These are phyloP conservation scores for Cactoblastis cactorum DNA, from an alignment of 2,888 invertebrate genomes.

Conservation along the genomic window DNA sequence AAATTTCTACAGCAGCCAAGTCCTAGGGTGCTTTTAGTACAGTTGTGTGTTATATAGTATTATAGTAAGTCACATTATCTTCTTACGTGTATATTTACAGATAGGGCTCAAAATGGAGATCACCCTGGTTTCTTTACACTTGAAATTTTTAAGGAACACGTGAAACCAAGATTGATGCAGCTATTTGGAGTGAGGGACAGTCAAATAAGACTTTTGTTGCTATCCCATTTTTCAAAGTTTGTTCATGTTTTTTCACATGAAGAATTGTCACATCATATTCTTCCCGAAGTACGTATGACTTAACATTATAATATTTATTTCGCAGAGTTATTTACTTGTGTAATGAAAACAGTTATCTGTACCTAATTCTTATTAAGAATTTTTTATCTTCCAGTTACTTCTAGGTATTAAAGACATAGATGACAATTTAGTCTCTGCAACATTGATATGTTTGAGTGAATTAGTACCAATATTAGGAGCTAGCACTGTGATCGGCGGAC, in stretches of 20 bases:
- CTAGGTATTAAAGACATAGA: slow-evolving; percentile 93
- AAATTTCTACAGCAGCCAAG: too few relatives aligned
- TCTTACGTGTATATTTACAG: slow-evolving; percentile 40
- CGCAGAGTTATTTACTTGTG: too few relatives aligned
- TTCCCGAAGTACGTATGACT: slow-evolving; percentile 85
- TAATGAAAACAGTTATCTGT: too few relatives aligned
- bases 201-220: slow-evolving; percentile 85
- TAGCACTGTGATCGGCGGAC: slow-evolving; percentile 90
- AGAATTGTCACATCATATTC: slow-evolving; percentile 85
- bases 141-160: slow-evolving; percentile 83
- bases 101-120: slow-evolving; percentile 59
- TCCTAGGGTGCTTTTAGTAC: too few relatives aligned
- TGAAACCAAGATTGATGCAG: slow-evolving; percentile 87
- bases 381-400: slow-evolving; percentile 79
- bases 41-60: too few relatives aligned
- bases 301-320: neutral
- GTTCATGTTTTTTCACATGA: slow-evolving; percentile 86
- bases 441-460: slow-evolving; percentile 89
- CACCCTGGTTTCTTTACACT: slow-evolving; percentile 82
- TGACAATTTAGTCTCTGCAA: slow-evolving; percentile 89
- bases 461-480: slow-evolving; percentile 92
- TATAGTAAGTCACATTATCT: too few relatives aligned
- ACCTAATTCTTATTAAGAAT: neutral
- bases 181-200: slow-evolving; percentile 92
- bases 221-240: slow-evolving; percentile 88